Evolutionary conservation across 2,113 vertebrate species (phyloP).

Genomic region (Melanostigma gelatinosum): DNA sequence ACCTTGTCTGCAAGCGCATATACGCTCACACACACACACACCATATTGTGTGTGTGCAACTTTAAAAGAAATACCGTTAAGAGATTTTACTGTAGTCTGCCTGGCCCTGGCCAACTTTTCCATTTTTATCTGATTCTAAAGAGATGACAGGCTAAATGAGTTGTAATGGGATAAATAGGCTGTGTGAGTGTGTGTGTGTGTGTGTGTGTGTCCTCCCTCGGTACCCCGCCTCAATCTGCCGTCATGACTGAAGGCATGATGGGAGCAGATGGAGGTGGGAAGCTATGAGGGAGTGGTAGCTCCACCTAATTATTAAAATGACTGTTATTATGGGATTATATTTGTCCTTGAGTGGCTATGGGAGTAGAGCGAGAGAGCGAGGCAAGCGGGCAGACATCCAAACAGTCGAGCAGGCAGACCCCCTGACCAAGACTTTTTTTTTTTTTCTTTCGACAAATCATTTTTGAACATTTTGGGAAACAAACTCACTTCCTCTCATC

Average conservation of each 20-base stretch:
- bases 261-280: conserved; percentile 37
- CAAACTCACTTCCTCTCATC: conserved; percentile 7
- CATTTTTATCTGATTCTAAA: conserved; percentile 60
- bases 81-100: conserved; percentile 28
- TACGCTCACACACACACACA: background rate
- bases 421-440: background rate
- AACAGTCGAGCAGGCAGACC: conserved; percentile 32
- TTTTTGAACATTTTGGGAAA: conserved; percentile 21
- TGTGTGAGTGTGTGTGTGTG: conserved; percentile 19
- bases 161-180: conserved; percentile 61
- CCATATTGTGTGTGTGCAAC: conserved; percentile 7
- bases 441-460: conserved; percentile 16
- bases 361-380: conserved; percentile 27
- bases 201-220: conserved; percentile 6
- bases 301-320: conserved; percentile 71
- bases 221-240: conserved; percentile 26
- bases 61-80: conserved; percentile 1
- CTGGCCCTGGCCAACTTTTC: conserved; percentile 26
- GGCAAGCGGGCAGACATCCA: conserved; percentile 25
- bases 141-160: conserved; percentile 70
- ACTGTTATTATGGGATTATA: conserved; percentile 77
- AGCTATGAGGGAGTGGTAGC: conserved; percentile 55
- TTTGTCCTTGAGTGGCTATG: conserved; percentile 69
- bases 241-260: conserved; percentile 33
- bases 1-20: background rate